These are phyloP conservation scores for Lordiphosa clarofinis DNA, from an alignment of 1,140 invertebrate genomes.

Conservation along the genomic window DNA sequence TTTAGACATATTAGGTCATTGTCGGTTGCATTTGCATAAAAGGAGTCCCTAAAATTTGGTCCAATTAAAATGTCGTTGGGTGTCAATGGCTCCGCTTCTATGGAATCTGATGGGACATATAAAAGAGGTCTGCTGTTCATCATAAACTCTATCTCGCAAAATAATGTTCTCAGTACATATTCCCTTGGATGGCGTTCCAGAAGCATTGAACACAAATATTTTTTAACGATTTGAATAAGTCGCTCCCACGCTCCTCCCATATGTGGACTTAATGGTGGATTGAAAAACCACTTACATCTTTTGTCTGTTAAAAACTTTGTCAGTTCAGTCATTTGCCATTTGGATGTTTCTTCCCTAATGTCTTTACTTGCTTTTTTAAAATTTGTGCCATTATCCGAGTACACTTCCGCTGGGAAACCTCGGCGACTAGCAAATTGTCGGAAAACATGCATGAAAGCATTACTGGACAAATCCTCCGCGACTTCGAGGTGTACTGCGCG, in stretches of 20 bases:
- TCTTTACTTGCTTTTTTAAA: conserved; percentile 66
- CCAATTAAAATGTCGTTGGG: conserved; percentile 10
- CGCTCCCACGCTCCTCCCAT: neutral
- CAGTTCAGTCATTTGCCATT: neutral
- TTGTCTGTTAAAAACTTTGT: too few relatives aligned
- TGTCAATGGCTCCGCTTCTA: conserved; percentile 18
- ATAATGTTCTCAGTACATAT: too few relatives aligned
- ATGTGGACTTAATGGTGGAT: conserved; percentile 12
- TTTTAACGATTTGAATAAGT: neutral
- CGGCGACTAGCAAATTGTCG: conserved; percentile 72
- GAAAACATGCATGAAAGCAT: conserved; percentile 74
- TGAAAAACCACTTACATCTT: conserved; percentile 2
- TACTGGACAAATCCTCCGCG: conserved; percentile 62
- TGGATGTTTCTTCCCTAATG: neutral
- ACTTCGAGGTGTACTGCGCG: conserved; percentile 80
- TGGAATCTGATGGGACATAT: conserved; percentile 39
- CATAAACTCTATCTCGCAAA: neutral
- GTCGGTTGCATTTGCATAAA: neutral
- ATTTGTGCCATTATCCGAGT: conserved; percentile 78
- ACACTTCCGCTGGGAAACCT: neutral
- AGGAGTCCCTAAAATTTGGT: conserved; percentile 8
- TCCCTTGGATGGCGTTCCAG: neutral
- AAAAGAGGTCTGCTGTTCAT: conserved; percentile 13
- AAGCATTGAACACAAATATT: too few relatives aligned
- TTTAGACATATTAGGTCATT: neutral